Base-by-base conservation (phyloP, 2,797 vertebrate genomes). In the Allenopithecus nigroviridis region DNA sequence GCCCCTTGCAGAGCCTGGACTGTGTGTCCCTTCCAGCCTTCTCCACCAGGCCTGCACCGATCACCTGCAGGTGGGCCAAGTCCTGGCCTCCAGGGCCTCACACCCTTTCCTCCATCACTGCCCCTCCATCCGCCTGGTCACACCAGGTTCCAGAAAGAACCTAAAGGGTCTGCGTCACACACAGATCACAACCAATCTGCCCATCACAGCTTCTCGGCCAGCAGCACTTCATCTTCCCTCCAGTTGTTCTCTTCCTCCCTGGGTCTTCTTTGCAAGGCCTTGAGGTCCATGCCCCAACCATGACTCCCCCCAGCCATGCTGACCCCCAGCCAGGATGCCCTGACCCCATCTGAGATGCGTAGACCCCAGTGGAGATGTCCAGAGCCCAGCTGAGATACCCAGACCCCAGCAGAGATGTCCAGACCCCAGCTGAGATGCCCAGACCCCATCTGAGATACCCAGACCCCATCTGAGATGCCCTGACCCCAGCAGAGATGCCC, bases 401-500 rank as follows among this genome's bases (percentile, higher is more conserved):
- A 5, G 5, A 33, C 70, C 22, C 4, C 21, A 72, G 5, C 36
- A 0, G 7, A 30, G 61, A 64, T 64, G 0, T 16, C 6, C 13
- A 0, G 30, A 64, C 61, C 22, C 61, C 61, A 64, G 30, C 61
- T 1, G 4, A 33, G 61, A 7, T 64, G 1, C 13, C 28, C 59
- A 5, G 46, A 46, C 46, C 11, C 46, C 46, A 46, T 2, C 46
- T 3, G 46, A 46, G 46, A 46, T 12, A 11, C 14, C 14, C 48
- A 0, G 48, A 16, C 48, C 13, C 48, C 16, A 50, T 1, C 1
- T 0, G 16, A 50, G 48, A 16, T 50, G 16, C 16, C 16, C 16
- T 0, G 16, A 50, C 48, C 48, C 16, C 16, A 50, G 5, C 16
- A 0, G 16, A 50, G 50, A 50, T 17, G 1, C 50, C 16, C 17